Evolutionary conservation across 2,113 vertebrate genomes (phyloP).

Genomic region (Onychorhynchus coronatus): DNA sequence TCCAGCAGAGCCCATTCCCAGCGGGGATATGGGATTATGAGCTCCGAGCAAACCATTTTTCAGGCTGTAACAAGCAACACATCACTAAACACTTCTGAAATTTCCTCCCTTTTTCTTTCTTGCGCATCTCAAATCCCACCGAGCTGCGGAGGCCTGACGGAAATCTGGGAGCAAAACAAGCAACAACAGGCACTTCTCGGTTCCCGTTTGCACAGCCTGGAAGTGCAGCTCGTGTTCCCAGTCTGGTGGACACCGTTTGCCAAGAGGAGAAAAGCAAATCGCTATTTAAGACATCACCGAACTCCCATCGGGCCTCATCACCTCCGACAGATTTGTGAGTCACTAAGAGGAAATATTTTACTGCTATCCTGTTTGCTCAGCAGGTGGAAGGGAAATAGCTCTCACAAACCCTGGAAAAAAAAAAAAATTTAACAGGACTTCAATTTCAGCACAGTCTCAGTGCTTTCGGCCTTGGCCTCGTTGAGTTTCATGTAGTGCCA

Average conservation of each 20-base stretch:
- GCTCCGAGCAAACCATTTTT: background rate
- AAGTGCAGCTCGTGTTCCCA: background rate
- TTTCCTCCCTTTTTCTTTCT: no score
- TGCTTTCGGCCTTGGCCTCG: background rate
- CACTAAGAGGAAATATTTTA: slow-evolving; percentile 64
- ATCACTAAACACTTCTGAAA: background rate
- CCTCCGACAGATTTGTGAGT: slow-evolving; percentile 56
- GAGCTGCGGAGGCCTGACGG: background rate
- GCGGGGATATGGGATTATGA: background rate
- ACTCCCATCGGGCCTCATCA: slow-evolving; percentile 29
- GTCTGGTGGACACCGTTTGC: background rate
- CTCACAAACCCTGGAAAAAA: slow-evolving; percentile 40
- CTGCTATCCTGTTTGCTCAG: slow-evolving; percentile 69
- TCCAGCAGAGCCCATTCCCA: background rate
- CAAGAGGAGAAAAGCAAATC: background rate
- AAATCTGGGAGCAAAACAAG: background rate
- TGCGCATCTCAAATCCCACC: background rate
- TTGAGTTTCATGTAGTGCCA: background rate
- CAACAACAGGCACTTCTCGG: background rate
- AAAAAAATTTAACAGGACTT: slow-evolving; percentile 17
- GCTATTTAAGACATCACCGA: slow-evolving; percentile 38
- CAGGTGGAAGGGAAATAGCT: slow-evolving; percentile 68
- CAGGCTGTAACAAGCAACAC: background rate
- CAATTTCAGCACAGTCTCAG: background rate
- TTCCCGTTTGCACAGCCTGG: background rate